These are phyloP conservation scores for Struthio camelus DNA, from an alignment of 2,113 vertebrate species.

Conservation along the genomic window DNA sequence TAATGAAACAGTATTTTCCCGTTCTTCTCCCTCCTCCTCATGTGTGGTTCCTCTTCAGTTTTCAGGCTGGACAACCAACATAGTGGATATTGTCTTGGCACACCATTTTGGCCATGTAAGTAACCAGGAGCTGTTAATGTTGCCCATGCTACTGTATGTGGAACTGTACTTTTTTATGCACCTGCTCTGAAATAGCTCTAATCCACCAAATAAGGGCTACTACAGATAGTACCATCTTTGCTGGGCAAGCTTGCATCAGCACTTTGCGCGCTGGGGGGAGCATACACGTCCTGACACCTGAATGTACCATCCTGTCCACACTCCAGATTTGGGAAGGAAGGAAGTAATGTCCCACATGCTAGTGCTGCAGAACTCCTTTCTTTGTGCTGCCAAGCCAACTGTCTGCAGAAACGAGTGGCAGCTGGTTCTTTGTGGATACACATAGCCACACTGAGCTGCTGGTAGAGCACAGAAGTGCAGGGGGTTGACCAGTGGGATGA, in stretches of 20 bases:
- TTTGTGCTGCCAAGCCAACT: not conserved
- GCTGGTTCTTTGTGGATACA: not conserved
- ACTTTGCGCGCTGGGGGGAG: not conserved
- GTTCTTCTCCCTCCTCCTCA: not conserved
- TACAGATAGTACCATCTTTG: not conserved
- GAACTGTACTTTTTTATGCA: not conserved
- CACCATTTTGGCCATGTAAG: constrained; percentile 96
- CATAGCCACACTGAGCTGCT: not conserved
- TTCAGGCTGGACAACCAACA: constrained; percentile 91
- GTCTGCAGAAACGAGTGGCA: not conserved
- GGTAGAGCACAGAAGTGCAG: not conserved
- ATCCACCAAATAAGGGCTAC: not conserved
- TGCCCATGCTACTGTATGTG: not conserved
- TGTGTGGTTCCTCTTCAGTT: constrained; percentile 76
- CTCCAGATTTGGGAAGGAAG: not conserved
- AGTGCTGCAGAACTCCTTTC: not conserved
- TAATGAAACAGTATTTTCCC: not conserved
- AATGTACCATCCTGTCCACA: not conserved
- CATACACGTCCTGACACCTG: not conserved
- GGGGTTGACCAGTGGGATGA: not conserved
- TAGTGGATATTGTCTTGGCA: constrained; percentile 91
- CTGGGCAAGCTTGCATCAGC: not conserved
- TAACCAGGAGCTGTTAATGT: not conserved
- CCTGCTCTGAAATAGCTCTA: not conserved
- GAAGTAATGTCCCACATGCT: not conserved